A percentile compares a stretch with the other conserved stretches of the same genome.
These are phyloP conservation scores for Mus spicilegus DNA, from an alignment of 2,113 vertebrate species.

Conservation along the genomic window DNA sequence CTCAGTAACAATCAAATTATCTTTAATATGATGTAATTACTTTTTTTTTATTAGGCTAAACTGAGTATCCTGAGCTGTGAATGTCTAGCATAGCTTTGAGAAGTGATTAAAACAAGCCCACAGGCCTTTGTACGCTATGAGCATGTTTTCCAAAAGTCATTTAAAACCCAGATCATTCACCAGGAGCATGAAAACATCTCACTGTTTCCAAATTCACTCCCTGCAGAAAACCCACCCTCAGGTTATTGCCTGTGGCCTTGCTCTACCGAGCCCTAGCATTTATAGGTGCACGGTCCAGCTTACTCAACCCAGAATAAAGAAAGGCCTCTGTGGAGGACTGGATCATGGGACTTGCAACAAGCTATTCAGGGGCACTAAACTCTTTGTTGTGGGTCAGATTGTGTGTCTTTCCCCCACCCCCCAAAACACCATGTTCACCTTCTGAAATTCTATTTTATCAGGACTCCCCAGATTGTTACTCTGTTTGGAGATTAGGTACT, in stretches of 20 bases:
- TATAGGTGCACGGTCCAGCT: not conserved
- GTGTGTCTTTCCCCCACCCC: too few relatives aligned
- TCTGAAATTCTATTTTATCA: not conserved
- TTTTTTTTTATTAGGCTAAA: constrained; percentile 76
- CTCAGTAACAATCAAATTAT: constrained; percentile 83
- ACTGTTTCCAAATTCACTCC: not conserved
- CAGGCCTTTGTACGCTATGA: constrained; percentile 13
- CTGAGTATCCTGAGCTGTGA: constrained; percentile 54
- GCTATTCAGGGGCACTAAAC: too few relatives aligned
- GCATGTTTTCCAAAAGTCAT: not conserved
- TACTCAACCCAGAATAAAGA: not conserved
- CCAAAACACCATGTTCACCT: too few relatives aligned
- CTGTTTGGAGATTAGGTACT: not conserved
- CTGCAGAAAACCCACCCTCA: not conserved
- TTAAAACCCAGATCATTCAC: not conserved
- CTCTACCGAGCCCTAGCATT: rapidly evolving
- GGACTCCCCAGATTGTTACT: not conserved
- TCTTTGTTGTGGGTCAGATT: not conserved
- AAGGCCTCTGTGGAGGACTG: not conserved
- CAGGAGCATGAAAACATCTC: not conserved
- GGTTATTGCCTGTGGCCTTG: rapidly evolving
- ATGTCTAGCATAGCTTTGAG: constrained; percentile 55
- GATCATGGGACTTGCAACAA: not conserved
- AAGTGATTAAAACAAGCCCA: constrained; percentile 74
- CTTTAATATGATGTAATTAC: constrained; percentile 83